A percentile compares a stretch with the other conserved stretches of the same genome.
Evolutionary conservation across 2,888 invertebrate species (phyloP).

Genomic region (Drosophila gaucha): DNA sequence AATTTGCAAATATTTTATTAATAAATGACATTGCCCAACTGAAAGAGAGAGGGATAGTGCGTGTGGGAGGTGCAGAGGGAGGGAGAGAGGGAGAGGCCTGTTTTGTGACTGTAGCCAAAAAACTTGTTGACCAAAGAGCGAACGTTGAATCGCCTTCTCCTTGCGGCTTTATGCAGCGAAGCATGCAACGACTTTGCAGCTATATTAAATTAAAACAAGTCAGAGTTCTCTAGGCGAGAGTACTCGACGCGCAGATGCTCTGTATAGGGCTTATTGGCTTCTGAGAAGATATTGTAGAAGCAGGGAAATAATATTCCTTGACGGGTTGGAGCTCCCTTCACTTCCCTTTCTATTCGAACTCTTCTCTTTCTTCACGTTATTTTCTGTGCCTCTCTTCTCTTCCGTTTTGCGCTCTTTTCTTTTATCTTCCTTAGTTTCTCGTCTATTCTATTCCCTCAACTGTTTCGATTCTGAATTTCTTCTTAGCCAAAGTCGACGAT

Average conservation of each 20-base stretch:
- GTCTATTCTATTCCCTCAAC: too few relatives aligned
- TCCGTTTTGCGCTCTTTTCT: too few relatives aligned
- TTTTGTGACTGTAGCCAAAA: constrained; percentile 27
- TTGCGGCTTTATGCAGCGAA: constrained; percentile 34
- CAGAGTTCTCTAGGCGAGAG: neutral
- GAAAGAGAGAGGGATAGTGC: neutral
- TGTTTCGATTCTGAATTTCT: too few relatives aligned
- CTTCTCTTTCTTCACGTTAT: too few relatives aligned
- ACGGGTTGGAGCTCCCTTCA: neutral
- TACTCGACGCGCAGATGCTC: constrained; percentile 11
- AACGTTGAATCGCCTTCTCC: constrained; percentile 2
- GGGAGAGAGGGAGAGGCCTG: constrained; percentile 4
- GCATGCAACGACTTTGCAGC: constrained; percentile 65
- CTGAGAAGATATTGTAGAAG: neutral
- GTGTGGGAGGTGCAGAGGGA: neutral
- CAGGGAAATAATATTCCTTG: neutral
- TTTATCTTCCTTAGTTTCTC: neutral
- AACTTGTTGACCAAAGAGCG: constrained; percentile 33
- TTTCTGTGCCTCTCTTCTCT: neutral
- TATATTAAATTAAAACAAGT: constrained; percentile 71
- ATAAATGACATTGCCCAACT: constrained; percentile 74
- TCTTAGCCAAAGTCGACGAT: too few relatives aligned
- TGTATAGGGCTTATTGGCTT: neutral
- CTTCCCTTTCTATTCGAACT: too few relatives aligned
- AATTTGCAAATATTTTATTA: constrained; percentile 81